Evolutionary conservation across 2,888 invertebrate species (phyloP), one percentile per base, ranked within the genome.

Genomic region (Epicampocera succincta): DNA sequence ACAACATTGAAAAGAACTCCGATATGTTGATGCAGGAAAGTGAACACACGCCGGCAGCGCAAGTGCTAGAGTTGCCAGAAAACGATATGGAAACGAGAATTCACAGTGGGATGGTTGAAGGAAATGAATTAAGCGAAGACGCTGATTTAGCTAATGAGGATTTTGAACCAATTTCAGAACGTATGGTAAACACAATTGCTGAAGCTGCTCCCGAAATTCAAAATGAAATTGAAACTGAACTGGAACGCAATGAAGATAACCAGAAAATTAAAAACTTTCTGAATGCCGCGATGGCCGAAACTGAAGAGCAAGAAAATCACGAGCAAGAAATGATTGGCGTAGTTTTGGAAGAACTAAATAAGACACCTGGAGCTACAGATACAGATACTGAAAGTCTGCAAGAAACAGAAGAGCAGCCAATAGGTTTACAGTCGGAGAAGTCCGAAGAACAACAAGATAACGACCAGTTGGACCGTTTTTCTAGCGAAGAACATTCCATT

Each of bases 21-120:
- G 89, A 89, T 72, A 89, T 89, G 90, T 74, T 89, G 25, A 89
- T 89, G 89, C 82, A 88, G 73, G 89, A 89, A 80, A 87, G 86
- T 44, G 87, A 89, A 69, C 86, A 87, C 74, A 80, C 86, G 40
- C 87, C 88, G 0, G 84, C 83, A 19, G 44, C 72, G 48, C 81
- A 81, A 71, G 46, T 61, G 15, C 80, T 82, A 8, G 56, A 83
- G 60, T 44, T 84, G 11, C 60, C 83, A 2, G 44, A 79, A 33
- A 73, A 81, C 42, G 15, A 48, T 12, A 25, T 78, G 40, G 69
- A 68, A 29, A 54, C 33, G 13, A 56, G 60, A 60, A 13, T 40
- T 38, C 6, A 0, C 42, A 40, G 61, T 6, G 44, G 48, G 15
- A 13, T 54, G 3, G 42, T 44, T 6, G 19, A 15, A n/a, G 60